Evolutionary conservation across 2,113 vertebrate genomes (phyloP).

Genomic region (Pygoscelis antarcticus): DNA sequence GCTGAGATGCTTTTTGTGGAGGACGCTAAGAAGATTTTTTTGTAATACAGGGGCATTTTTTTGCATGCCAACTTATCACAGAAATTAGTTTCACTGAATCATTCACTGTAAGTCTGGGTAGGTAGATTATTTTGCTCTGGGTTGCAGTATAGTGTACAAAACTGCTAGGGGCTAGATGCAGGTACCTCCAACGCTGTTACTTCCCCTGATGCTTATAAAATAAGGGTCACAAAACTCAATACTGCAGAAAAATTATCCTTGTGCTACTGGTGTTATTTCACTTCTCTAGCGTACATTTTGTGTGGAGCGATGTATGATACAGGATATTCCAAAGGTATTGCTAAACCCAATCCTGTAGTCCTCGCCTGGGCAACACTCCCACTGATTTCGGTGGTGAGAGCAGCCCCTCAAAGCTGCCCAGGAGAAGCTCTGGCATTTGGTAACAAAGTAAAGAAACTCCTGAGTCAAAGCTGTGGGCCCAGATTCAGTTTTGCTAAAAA

Average conservation of each 20-base stretch:
- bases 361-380: not conserved
- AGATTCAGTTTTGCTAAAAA: not conserved
- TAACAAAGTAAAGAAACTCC: not conserved
- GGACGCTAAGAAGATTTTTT: not conserved
- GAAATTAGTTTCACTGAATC: not conserved
- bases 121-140: not conserved
- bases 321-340: not conserved
- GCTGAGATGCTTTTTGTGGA: not conserved
- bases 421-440: not conserved
- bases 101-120: not conserved
- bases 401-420: not conserved
- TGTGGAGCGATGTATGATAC: not conserved
- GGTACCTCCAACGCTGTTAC: not conserved
- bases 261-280: not conserved
- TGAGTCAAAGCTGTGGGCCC: not conserved
- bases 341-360: not conserved
- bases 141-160: not conserved
- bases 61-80: not conserved
- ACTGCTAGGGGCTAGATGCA: not conserved
- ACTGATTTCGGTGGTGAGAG: not conserved
- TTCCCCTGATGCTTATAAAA: not conserved
- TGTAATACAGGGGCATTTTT: not conserved
- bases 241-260: not conserved
- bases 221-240: not conserved
- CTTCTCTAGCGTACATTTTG: not conserved